Evolutionary conservation across 1,140 invertebrate genomes (phyloP), one percentile per base, ranked within the genome.

Genomic region (Drosophila kurseongensis): DNA sequence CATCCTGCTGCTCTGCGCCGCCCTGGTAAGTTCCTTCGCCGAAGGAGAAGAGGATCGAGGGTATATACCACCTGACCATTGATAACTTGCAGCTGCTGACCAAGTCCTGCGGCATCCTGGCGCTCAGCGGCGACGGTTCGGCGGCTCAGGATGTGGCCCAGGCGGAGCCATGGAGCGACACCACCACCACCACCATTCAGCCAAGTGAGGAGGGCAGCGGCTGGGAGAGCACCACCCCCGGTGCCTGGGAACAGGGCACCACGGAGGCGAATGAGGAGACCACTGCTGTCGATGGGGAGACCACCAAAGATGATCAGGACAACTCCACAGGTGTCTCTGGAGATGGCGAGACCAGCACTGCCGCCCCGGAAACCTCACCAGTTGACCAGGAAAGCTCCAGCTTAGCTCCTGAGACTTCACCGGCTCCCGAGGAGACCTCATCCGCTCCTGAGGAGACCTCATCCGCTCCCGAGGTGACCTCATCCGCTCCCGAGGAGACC

Each of bases 51-150:
- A 36, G 29, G 40, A 27, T 67, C 45, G 16, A 40, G 14, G 38
- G 52, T 63, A 71, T 63, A 32, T 32, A 32, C 29, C 29, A 63
- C 41, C 60, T 83, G 80, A 71, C 32, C 18, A 29, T 62, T 44
- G 38, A 55, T 77, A 42, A 72, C 52, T 80, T 83, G 16, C 76
- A 88, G 83, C 73, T 88, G 42, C 44, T 89, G 45, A 88, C 75
- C 55, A 79, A 83, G 67, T 83, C 83, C 66, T 77, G 80, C 72
- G 76, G 75, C 63, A 75, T 77, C 40, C 14, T 74, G 61, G 84
- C 84, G 18, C 61, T 83, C 29, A 84, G 76, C 45, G 75, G 78
- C 14, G 74, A 86, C 23, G 73, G 36, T 2, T 32, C 27, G 8
- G 12, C 48, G 3, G 36, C 16, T 5, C 63, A 78, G 57, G 38